Evolutionary conservation across 2,113 vertebrate genomes (phyloP), one percentile per base, ranked within the genome.

Genomic region (Tiliqua scincoides): DNA sequence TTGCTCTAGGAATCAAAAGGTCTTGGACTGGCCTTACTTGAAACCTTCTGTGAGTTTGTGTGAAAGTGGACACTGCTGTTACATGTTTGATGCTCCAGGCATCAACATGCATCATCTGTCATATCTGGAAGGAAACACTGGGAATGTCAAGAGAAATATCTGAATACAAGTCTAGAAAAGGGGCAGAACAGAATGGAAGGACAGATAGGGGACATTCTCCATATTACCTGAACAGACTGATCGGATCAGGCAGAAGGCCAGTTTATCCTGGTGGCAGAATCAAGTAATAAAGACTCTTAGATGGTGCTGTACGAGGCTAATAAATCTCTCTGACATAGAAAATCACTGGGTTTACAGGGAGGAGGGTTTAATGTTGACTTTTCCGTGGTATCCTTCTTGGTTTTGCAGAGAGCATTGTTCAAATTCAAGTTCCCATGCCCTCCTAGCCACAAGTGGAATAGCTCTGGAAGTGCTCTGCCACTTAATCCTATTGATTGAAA

Each of bases 41-140:
- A 72, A n/a, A 32, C 35, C 52, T 14, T 91, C 62, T 77, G 89
- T 70, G 2, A 1, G 3, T 75, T 73, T 90, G 54, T 84, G 79
- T 87, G 68, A 79, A 75, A 83, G 75, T 89, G 68, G 83, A 88
- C 57, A 27, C 59, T 61, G 32, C 59, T 89, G 40, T 48, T 30
- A 83, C 37, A 62, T 67, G 67, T 72, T 10, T 6, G 20, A 27
- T n/a, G 3, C 43, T 73, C 6, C 37, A 17, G 4, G 0, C 21
- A 40, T 32, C 35, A 30, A 2, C 10, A 54, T 25, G 20, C 0
- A 43, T 27, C 6, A 23, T 15, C 57, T 89, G 81, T 32, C 11
- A 83, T 57, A 12, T 54, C 48, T 83, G 67, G 59, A 72, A 83
- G 35, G 27, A 72, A 59, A 40, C 23, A 61, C 6, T 30, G 3